These are phyloP conservation scores for Trinorchestia longiramus DNA, from an alignment of 1,140 invertebrate species.

Conservation along the genomic window DNA sequence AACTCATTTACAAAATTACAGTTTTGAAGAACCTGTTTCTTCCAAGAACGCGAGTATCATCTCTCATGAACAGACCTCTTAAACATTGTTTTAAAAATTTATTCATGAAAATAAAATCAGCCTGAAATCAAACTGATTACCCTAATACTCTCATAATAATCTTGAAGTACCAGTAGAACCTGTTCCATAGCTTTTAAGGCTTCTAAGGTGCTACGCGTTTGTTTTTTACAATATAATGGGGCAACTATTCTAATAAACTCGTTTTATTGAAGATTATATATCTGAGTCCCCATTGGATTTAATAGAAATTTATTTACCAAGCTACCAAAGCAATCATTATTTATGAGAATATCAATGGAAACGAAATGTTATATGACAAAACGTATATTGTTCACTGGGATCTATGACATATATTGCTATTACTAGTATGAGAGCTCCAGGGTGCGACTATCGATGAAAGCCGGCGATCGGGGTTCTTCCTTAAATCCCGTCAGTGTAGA, in stretches of 20 bases:
- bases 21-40: too few species aligned
- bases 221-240: neutral
- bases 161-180: neutral
- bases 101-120: too few species aligned
- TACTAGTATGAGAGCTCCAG: constrained; percentile 26
- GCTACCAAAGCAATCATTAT: neutral
- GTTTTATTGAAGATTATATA: neutral
- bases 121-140: neutral
- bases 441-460: constrained; percentile 52
- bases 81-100: too few species aligned
- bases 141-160: neutral
- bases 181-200: neutral
- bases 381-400: neutral
- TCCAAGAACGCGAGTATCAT: too few species aligned
- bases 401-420: neutral
- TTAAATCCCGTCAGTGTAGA: constrained; percentile 7
- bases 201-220: neutral
- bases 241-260: neutral
- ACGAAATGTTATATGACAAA: neutral
- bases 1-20: too few species aligned
- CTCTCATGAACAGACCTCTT: too few species aligned
- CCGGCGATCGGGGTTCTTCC: constrained; percentile 10
- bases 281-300: neutral
- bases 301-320: neutral
- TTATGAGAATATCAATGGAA: neutral